Conservation (phyloP, 2,113 vertebrate genomes). For the Montifringilla adamsi region DNA sequence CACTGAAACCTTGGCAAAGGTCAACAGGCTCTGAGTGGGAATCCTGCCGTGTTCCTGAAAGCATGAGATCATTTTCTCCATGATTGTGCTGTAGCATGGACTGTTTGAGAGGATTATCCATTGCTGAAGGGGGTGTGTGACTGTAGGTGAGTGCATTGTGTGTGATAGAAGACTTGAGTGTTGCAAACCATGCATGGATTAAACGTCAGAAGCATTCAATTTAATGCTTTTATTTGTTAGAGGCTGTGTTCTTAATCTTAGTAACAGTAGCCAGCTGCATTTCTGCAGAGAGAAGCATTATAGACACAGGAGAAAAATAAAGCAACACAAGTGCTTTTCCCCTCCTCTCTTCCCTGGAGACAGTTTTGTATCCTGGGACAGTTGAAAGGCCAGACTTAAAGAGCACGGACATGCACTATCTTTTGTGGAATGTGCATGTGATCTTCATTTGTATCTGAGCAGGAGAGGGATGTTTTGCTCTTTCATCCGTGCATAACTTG, state of each 20-base stretch:
- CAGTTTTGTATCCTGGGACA: background rate
- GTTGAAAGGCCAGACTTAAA: background rate
- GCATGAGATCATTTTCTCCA: background rate
- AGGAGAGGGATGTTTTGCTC: background rate
- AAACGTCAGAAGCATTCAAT: background rate
- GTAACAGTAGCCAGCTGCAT: background rate
- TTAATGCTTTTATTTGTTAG: constrained; percentile 23
- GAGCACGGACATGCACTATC: background rate
- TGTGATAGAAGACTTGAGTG: background rate
- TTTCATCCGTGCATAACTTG: constrained; percentile 1
- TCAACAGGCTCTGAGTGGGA: background rate
- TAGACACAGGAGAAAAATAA: background rate
- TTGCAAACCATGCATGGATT: constrained; percentile 4
- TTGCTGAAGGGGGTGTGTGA: background rate
- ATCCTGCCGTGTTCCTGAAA: background rate
- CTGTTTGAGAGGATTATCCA: background rate
- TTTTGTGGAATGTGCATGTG: background rate
- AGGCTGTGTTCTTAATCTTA: background rate
- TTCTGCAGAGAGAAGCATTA: background rate
- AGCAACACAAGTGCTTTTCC: background rate
- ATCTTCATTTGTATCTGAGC: background rate
- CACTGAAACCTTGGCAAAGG: constrained; percentile 11
- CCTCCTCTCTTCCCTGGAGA: background rate
- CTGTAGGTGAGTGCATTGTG: background rate
- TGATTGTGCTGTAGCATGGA: background rate